Evolutionary conservation across 2,113 vertebrate genomes (phyloP), one percentile per base, ranked within the genome.

Genomic region (Columba livia): DNA sequence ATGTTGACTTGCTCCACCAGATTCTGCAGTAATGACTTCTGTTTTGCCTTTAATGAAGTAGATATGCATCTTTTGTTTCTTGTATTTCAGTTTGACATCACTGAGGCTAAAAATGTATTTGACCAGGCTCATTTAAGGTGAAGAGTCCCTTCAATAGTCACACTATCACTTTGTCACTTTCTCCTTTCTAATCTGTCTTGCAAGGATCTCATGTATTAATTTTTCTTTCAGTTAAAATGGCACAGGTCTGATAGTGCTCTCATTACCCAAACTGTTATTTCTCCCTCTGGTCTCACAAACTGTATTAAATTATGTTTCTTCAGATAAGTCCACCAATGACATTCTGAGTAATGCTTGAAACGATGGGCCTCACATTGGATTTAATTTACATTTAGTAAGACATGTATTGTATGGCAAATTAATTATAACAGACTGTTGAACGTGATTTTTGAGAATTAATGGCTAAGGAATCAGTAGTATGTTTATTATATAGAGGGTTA

Each of bases 311-410:
- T 6, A 86, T 57, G 21, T 74, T 95, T 93, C 93, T 92, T 78
- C 93, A 79, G 71, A 85, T n/a, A 11, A 95, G 75, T 86, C 72
- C 83, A 83, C 71, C 21, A 82, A 62, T 73, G 89, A 94, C 66
- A 90, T 90, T 90, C 70, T 72, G 60, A 95, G 44, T 85, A 96
- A 93, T 69, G 28, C 10, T 90, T 97, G 83, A 95, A 96, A 92
- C 0, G 9, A 80, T 92, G 29, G 14, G 40, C 92, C 85, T 95
- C 88, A 93, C 89, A 94, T n/a, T 88, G 60, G 48, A 94, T 94
- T 95, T 93, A 96, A 96, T 96, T 93, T 96, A 91, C 94, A 88
- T 92, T 94, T 93, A 94, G 88, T 83, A 93, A 79, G 95, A 92
- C n/a, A 62, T 31, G 38, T 64, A 87, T 88, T 88, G 44, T 89